phyloP scores from a whole-genome alignment of 2,797 vertebrate genomes.

The Mormyrops boulengeri region DNA sequence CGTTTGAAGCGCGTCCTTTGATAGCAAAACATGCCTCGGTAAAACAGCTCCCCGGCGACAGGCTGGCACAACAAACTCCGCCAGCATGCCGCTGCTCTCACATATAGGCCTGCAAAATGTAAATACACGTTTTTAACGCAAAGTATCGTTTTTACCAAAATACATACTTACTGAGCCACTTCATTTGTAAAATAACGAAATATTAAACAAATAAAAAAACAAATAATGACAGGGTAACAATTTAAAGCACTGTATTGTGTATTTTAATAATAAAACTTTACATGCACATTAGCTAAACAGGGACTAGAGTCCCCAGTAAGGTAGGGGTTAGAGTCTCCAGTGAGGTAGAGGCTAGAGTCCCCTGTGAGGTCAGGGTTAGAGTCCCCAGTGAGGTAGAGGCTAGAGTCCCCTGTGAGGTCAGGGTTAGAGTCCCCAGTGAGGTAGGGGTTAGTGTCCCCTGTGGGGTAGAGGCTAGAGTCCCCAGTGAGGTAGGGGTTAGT shows the following conservation, averaged over 20 bases:
- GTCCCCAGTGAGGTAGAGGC: too few relatives aligned
- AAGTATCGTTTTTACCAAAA: not conserved
- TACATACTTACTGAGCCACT: not conserved
- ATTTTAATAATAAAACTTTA: not conserved
- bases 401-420: too few relatives aligned
- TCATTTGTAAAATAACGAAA: not conserved
- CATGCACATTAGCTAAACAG: not conserved
- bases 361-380: not conserved
- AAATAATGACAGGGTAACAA: not conserved
- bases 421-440: too few relatives aligned
- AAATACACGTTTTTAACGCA: not conserved
- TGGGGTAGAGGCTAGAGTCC: too few relatives aligned
- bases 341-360: not conserved
- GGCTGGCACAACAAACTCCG: not conserved
- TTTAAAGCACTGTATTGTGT: not conserved
- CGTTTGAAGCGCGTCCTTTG: not conserved
- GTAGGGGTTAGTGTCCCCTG: not conserved
- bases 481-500: too few relatives aligned
- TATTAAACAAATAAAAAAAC: not conserved
- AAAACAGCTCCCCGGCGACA: not conserved
- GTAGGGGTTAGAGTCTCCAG: not conserved
- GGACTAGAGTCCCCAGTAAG: not conserved
- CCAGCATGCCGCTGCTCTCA: not conserved
- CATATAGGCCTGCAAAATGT: not conserved
- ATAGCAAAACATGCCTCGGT: not conserved